These are phyloP conservation scores for Axea sp. DNA, from an alignment of 2,888 invertebrate genomes.

Conservation along the genomic window DNA sequence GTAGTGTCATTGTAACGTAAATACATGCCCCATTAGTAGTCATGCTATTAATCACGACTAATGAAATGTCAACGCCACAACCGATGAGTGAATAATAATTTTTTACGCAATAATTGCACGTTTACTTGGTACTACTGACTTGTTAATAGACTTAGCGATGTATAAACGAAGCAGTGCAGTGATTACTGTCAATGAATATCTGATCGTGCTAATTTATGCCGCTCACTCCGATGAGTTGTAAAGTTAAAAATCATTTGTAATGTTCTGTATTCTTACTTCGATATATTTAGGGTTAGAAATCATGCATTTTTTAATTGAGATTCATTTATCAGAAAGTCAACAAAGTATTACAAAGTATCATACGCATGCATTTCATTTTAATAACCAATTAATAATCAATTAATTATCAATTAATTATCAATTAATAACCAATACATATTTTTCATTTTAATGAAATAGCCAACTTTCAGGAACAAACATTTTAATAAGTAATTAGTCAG, in stretches of 20 bases:
- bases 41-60: slow-evolving; percentile 54
- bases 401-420: too few species aligned
- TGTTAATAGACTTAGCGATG: slow-evolving; percentile 44
- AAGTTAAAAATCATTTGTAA: background rate
- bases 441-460: too few species aligned
- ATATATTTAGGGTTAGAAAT: too few species aligned
- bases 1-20: slow-evolving; percentile 28
- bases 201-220: slow-evolving; percentile 31
- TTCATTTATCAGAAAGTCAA: too few species aligned
- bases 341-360: too few species aligned
- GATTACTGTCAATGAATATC: slow-evolving; percentile 57
- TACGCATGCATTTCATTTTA: too few species aligned
- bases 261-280: background rate
- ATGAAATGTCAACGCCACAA: slow-evolving; percentile 54
- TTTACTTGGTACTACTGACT: slow-evolving; percentile 42
- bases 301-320: too few species aligned
- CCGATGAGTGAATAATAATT: slow-evolving; percentile 52
- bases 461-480: too few species aligned
- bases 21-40: slow-evolving; percentile 35
- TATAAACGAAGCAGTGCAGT: slow-evolving; percentile 20
- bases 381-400: too few species aligned
- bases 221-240: background rate
- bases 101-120: slow-evolving; percentile 47
- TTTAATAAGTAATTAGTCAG: too few species aligned
- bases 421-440: too few species aligned